Conservation (phyloP, 2,797 vertebrate species). For the Cynopterus sphinx region DNA sequence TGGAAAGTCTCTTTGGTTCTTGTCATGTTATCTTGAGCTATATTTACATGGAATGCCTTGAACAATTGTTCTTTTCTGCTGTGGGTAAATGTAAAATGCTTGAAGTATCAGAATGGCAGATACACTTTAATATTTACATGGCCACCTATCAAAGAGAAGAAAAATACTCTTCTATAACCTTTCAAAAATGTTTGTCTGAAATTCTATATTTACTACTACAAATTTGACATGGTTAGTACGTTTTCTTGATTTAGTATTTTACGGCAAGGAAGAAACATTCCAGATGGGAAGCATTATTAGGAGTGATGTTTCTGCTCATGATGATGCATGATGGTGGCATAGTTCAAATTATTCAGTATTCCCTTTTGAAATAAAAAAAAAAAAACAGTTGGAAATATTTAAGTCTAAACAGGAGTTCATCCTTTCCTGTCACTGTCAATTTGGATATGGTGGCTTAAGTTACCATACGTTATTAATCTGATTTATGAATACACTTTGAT, state of each 20-base stretch:
- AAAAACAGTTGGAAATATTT: background rate
- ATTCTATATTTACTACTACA: slow-evolving; percentile 35
- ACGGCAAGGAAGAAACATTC: background rate
- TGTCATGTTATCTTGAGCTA: background rate
- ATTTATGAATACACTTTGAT: background rate
- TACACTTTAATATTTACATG: slow-evolving; percentile 20
- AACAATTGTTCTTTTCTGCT: background rate
- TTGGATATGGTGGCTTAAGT: background rate
- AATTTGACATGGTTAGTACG: slow-evolving; percentile 1
- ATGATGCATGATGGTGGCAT: background rate
- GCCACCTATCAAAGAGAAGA: slow-evolving; percentile 8
- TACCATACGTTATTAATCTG: background rate
- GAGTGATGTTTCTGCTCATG: slow-evolving; percentile 12
- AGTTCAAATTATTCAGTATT: background rate
- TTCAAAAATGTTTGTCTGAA: slow-evolving; percentile 53
- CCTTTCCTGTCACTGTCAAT: background rate
- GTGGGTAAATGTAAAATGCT: slow-evolving; percentile 3
- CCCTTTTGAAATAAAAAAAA: slow-evolving; percentile 26
- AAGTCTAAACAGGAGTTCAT: background rate
- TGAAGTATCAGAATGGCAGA: background rate
- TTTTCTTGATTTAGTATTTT: slow-evolving; percentile 40
- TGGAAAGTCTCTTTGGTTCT: background rate
- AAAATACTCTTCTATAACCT: slow-evolving; percentile 14
- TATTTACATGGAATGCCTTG: background rate
- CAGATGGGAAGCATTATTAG: slow-evolving; percentile 39